Evolutionary conservation across 1,140 invertebrate species (phyloP).

Genomic region (Pentalonia nigronervosa): DNA sequence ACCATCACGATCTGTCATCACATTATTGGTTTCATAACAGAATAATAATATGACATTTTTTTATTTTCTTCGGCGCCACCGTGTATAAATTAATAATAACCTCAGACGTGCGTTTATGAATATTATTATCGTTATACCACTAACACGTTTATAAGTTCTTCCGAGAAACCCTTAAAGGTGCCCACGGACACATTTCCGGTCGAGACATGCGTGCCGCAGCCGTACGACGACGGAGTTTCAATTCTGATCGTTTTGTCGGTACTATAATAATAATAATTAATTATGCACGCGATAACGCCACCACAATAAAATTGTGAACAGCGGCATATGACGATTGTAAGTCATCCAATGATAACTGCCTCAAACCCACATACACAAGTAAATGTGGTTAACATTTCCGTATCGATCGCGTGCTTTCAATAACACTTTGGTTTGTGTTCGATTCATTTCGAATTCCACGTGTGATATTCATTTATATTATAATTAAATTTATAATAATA

Average conservation of each 20-base stretch:
- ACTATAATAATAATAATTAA: background rate
- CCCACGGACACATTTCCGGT: background rate
- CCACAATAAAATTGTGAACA: background rate
- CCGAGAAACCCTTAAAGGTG: background rate
- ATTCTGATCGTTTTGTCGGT: background rate
- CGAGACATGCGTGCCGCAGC: background rate
- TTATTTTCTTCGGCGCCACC: background rate
- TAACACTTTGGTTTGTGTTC: background rate
- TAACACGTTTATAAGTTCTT: background rate
- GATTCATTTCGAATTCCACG: background rate
- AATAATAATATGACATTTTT: background rate
- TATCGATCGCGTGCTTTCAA: background rate
- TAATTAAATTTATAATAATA: background rate
- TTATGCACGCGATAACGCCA: background rate
- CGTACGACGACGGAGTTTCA: background rate
- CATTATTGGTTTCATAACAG: background rate
- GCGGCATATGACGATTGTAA: background rate
- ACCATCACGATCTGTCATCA: background rate
- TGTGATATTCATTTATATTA: background rate
- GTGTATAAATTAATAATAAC: background rate
- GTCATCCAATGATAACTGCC: background rate
- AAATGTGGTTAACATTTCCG: background rate
- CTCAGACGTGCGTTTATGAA: background rate
- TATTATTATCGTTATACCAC: background rate
- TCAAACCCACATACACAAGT: background rate